phyloP scores from a whole-genome alignment of 2,797 vertebrate genomes.

The Alfaro cultratus region DNA sequence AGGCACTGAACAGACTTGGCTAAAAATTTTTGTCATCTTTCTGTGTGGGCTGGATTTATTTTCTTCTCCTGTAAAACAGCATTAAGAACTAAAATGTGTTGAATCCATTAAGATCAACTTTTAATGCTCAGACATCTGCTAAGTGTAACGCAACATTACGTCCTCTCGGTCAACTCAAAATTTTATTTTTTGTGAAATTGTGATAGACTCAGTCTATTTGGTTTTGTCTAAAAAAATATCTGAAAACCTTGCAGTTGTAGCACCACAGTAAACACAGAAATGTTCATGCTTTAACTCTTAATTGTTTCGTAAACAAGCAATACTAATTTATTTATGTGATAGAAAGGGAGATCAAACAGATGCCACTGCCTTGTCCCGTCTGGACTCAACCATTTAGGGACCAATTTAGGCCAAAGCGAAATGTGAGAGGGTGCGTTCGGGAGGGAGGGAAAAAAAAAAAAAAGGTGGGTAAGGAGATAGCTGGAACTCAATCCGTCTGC shows the following conservation, averaged over 20 bases:
- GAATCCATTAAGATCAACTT: background rate
- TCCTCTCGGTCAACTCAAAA: constrained; percentile 14
- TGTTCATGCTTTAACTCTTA: constrained; percentile 47
- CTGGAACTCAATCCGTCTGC: constrained; percentile 31
- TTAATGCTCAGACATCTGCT: background rate
- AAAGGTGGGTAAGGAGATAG: constrained; percentile 36
- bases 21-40: background rate
- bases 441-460: background rate
- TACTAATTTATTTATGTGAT: constrained; percentile 49
- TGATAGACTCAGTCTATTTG: constrained; percentile 32
- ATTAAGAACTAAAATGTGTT: background rate
- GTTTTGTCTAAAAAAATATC: constrained; percentile 28
- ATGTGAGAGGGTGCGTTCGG: constrained; percentile 31
- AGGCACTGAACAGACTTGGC: background rate
- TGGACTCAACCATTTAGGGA: constrained; percentile 39
- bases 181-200: constrained; percentile 13
- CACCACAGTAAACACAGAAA: constrained; percentile 38
- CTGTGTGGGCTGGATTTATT: background rate
- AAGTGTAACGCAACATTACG: background rate
- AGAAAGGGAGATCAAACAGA: constrained; percentile 45
- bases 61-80: background rate
- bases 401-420: constrained; percentile 38
- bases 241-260: constrained; percentile 36
- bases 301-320: constrained; percentile 59
- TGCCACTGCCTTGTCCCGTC: constrained; percentile 42